These are phyloP conservation scores for mouse (Mus musculus) DNA, from an alignment of 2,113 vertebrate species.

Conservation along the genomic window GRCm39 chr2:76715501-76716000, in stretches of 20 bases:
- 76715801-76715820: background rate
- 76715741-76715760: conserved; percentile 92
- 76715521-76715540: conserved; percentile 93
- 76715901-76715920: conserved; percentile 94
- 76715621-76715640: conserved; percentile 92
- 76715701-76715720: conserved; percentile 93
- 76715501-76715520: conserved; percentile 95
- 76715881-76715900: conserved; percentile 95
- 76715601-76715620: conserved; percentile 92
- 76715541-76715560: conserved; percentile 91
- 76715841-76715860: conserved; percentile 95
- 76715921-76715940: conserved; percentile 91
- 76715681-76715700: conserved; percentile 94
- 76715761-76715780: conserved; percentile 66
- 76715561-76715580: conserved; percentile 97
- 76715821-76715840: conserved; percentile 86
- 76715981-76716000: conserved; percentile 91
- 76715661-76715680: conserved; percentile 92
- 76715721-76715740: conserved; percentile 94
- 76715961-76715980: conserved; percentile 90
- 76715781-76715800: background rate
- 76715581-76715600: conserved; percentile 94
- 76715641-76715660: conserved; percentile 95
- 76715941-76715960: conserved; percentile 90
- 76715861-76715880: conserved; percentile 95